Base-by-base conservation (phyloP, 2,113 vertebrate species). In the Xerus inauris region DNA sequence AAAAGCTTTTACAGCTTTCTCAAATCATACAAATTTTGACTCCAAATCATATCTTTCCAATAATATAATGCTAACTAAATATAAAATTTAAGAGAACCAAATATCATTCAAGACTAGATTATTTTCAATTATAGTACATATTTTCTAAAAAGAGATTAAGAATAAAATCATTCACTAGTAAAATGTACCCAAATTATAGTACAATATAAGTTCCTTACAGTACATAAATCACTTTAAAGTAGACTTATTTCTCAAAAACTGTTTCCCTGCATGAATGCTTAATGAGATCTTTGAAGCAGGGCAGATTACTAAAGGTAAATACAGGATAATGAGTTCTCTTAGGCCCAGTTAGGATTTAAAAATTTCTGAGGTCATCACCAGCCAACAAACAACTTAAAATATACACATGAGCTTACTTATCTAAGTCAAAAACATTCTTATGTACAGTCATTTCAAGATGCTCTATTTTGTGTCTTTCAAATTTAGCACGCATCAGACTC, bases 321-420 rank as follows among this genome's bases (percentile, higher is more conserved):
- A 96, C 3, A 82, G 71, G 32, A 69, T 95, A 97, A 97, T 94
- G 93, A 97, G 92, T 93, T 96, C 89, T 83, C 75, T 62, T 30
- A 71, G 87, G 83, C n/a, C 75, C 38, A 95, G 89, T 95, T 91
- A 97, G 57, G 72, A 80, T 62, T 96, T 89, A 71, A 89, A 96
- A 89, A 54, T 94, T 69, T 83, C 95, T 80, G 89, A 97, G 57
- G 54, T 94, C 93, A 95, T 83, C 30, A 26, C 11, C 45, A 89
- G 47, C 49, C 75, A 82, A 94, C 49, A 96, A 96, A 95, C 88
- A 97, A 89, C 83, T 75, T 94, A 75, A 94, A 92, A 95, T 79
- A 94, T 11, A 96, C 20, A 91, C 45, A 92, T 30, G 57, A 94
- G 91, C 51, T 97, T 83, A 84, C 76, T 42, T 28, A 6, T 54